Base-by-base conservation (phyloP, 2,888 invertebrate species). In the Amphimallon solstitiale region DNA sequence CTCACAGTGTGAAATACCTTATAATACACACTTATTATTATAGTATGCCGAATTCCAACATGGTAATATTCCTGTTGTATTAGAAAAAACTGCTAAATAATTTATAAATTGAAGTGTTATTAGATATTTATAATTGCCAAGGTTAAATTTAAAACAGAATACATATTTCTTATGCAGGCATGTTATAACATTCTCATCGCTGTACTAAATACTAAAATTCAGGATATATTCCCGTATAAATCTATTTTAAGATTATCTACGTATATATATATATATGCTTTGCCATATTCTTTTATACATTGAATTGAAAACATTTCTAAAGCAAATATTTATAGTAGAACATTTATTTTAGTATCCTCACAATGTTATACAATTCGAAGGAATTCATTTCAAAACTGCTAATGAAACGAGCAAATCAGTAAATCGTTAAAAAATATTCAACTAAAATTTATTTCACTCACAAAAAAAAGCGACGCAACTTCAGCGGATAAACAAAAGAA, bases 401-500 rank as follows among this genome's bases (percentile, higher is more conserved):
- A 7, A 40, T 14, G 40, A 40, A 40, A 19, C 19, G 19, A 19
- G 19, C 10, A 45, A 43, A 14, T 14, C 19, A 7, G 19, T 45
- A 45, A 45, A 35, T 35, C 14, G 35, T 35, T 15, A 29, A 35
- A 3, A 51, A 51, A 51, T 35, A 14, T 51, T n/a, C 5, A 35
- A 51, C 15, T 35, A 17, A 4, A 35, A 9, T 14, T 14, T 51
- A 17, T 34, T 35, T 35, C 35, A 51, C 51, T n/a, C 35, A 51
- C 14, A 23, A 29, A 59, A 59, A n/a, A 59, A 40, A 56, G 15
- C 23, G 14, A 43, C 56, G 40, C 40, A 43, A 56, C 56, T 19
- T 43, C 10, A 10, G 14, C 48, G 46, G 29, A 48, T 45, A 59
- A 59, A 59, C 56, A 59, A 59, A 59, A 43, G 56, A 59, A 45